phyloP scores from a whole-genome alignment of 2,797 vertebrate genomes.

The Enteromius thamalakanensis region DNA sequence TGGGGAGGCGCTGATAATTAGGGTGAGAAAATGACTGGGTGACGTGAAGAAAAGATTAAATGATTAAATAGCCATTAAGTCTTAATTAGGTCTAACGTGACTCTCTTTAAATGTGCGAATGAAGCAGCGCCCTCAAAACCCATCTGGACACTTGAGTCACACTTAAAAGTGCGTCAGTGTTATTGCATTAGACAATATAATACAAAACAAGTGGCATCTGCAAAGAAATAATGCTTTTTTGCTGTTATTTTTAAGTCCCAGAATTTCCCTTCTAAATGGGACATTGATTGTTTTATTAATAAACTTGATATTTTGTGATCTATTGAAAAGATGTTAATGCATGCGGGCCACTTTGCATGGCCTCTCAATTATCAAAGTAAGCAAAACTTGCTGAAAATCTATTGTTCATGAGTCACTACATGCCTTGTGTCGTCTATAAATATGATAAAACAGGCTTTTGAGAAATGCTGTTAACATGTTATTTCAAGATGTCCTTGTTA shows the following conservation, averaged over 20 bases:
- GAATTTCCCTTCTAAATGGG: not conserved
- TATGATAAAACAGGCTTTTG: not conserved
- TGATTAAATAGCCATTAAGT: slow-evolving; percentile 39
- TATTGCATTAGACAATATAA: not conserved
- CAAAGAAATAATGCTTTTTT: not conserved
- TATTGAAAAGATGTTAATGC: not conserved
- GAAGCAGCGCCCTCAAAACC: not conserved
- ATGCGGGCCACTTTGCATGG: slow-evolving; percentile 43
- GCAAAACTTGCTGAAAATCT: not conserved
- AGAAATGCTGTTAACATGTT: too few relatives aligned
- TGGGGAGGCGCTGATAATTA: slow-evolving; percentile 58
- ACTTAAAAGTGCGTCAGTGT: not conserved
- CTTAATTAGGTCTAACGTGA: slow-evolving; percentile 38
- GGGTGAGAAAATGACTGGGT: slow-evolving; percentile 45
- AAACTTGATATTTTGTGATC: not conserved
- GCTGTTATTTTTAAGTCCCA: not conserved
- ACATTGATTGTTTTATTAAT: not conserved
- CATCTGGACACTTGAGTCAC: slow-evolving; percentile 10
- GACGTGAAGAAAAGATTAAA: slow-evolving; percentile 39
- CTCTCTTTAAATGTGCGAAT: slow-evolving; percentile 8
- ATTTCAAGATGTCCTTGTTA: too few relatives aligned
- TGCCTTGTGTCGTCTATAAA: not conserved
- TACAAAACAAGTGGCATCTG: not conserved
- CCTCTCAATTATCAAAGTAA: not conserved
- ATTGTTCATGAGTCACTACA: not conserved